These are phyloP conservation scores for Spinibarbus caldwelli DNA, from an alignment of 2,797 vertebrate species.

Conservation along the genomic window DNA sequence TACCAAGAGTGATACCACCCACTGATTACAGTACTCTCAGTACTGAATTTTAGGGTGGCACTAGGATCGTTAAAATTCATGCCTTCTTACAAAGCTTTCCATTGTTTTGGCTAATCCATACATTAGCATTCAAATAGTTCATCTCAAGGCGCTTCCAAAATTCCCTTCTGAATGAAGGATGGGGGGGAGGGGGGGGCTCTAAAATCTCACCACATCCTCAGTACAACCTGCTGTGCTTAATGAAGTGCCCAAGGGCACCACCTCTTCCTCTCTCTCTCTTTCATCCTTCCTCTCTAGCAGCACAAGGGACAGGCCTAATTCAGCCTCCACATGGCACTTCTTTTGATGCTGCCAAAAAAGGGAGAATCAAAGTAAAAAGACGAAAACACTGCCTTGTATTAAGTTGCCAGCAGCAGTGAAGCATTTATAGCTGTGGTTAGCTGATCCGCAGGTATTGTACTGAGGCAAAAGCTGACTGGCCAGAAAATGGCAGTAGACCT, in stretches of 20 bases:
- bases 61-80: background rate
- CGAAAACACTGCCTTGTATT: constrained; percentile 58
- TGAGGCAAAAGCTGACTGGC: constrained; percentile 31
- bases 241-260: constrained; percentile 49
- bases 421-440: constrained; percentile 43
- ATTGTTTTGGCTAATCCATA: constrained; percentile 19
- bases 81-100: background rate
- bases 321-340: constrained; percentile 26
- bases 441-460: constrained; percentile 15
- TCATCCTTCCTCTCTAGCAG: constrained; percentile 31
- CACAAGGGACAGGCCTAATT: constrained; percentile 23
- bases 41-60: background rate
- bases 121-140: constrained; percentile 41
- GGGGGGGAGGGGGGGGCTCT: constrained; percentile 20
- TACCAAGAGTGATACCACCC: background rate
- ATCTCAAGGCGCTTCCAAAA: constrained; percentile 22
- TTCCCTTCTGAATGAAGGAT: constrained; percentile 29
- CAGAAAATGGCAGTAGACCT: constrained; percentile 24
- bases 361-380: constrained; percentile 15
- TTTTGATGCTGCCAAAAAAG: constrained; percentile 30
- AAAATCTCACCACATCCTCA: constrained; percentile 50
- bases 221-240: constrained; percentile 54
- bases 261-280: constrained; percentile 26
- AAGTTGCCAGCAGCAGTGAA: constrained; percentile 29
- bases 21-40: background rate